Conservation (phyloP, 2,797 vertebrate genomes). For the Trachops cirrhosus region DNA sequence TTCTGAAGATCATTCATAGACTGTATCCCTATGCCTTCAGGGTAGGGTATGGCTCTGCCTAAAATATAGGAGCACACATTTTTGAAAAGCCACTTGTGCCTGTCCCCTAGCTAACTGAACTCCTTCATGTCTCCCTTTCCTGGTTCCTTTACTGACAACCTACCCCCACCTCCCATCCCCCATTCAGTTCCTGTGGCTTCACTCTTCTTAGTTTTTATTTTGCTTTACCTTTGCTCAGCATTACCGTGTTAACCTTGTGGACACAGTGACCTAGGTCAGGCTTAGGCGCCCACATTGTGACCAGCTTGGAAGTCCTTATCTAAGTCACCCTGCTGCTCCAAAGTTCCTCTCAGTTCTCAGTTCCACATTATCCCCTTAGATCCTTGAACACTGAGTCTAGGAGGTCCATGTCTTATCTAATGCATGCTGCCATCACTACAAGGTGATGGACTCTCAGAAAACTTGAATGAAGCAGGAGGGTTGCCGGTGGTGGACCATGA, state of each 20-base stretch:
- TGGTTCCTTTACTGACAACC: background rate
- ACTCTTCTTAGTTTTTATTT: background rate
- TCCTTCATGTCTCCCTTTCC: background rate
- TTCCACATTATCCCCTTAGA: background rate
- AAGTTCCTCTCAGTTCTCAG: background rate
- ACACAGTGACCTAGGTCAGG: background rate
- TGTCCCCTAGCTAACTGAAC: background rate
- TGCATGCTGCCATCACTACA: too few relatives aligned
- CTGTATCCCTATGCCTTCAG: background rate
- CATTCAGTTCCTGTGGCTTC: background rate
- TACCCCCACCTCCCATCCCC: too few relatives aligned
- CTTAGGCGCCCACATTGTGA: background rate
- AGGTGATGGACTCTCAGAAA: background rate
- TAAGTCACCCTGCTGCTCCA: background rate
- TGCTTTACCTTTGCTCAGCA: background rate
- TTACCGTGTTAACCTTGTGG: background rate
- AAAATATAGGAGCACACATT: background rate
- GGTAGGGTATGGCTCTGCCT: background rate
- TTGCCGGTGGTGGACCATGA: fast-evolving
- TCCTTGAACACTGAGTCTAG: too few relatives aligned
- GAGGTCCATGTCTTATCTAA: fast-evolving
- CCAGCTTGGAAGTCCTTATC: background rate
- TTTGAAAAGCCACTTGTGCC: background rate
- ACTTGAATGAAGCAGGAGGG: too few relatives aligned
- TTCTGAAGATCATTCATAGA: background rate